These are phyloP conservation scores for Okamejei kenojei DNA, from an alignment of 2,797 vertebrate species.

Conservation along the genomic window DNA sequence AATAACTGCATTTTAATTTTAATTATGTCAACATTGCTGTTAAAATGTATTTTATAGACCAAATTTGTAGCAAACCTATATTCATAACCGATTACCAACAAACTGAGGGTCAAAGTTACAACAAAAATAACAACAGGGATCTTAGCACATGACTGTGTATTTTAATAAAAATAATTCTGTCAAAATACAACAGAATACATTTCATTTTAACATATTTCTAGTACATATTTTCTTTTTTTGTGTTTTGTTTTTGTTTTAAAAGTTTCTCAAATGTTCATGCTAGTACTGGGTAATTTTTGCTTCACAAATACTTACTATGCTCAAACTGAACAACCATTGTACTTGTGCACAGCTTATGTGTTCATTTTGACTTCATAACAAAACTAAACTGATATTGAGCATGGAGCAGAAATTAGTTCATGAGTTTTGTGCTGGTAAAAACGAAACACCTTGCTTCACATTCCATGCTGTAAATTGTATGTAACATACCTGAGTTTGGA, in stretches of 20 bases:
- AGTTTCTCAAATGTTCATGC: slow-evolving; percentile 80
- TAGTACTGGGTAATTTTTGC: slow-evolving; percentile 79
- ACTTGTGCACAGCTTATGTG: slow-evolving; percentile 59
- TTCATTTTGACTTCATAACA: slow-evolving; percentile 44
- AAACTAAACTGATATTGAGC: slow-evolving; percentile 41
- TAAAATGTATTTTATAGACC: background rate
- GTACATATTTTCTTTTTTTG: slow-evolving; percentile 67
- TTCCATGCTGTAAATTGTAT: slow-evolving; percentile 50
- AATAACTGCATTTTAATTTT: background rate
- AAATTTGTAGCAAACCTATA: background rate
- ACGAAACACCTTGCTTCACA: slow-evolving; percentile 45
- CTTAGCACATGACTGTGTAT: slow-evolving; percentile 85
- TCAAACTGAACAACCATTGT: slow-evolving; percentile 72
- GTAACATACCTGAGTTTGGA: slow-evolving; percentile 68
- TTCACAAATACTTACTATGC: slow-evolving; percentile 74
- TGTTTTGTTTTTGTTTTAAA: slow-evolving; percentile 59
- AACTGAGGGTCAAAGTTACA: slow-evolving; percentile 14
- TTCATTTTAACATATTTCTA: slow-evolving; percentile 82
- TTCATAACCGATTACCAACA: background rate
- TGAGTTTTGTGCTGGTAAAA: slow-evolving; percentile 42
- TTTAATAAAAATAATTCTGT: slow-evolving; percentile 99
- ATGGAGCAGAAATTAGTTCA: slow-evolving; percentile 40
- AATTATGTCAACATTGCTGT: background rate
- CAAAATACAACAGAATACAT: slow-evolving; percentile 95
- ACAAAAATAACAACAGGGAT: slow-evolving; percentile 40